phyloP scores from a whole-genome alignment of 53 echinoderm and acorn worm species.

The Hippasteria phrygiana region DNA sequence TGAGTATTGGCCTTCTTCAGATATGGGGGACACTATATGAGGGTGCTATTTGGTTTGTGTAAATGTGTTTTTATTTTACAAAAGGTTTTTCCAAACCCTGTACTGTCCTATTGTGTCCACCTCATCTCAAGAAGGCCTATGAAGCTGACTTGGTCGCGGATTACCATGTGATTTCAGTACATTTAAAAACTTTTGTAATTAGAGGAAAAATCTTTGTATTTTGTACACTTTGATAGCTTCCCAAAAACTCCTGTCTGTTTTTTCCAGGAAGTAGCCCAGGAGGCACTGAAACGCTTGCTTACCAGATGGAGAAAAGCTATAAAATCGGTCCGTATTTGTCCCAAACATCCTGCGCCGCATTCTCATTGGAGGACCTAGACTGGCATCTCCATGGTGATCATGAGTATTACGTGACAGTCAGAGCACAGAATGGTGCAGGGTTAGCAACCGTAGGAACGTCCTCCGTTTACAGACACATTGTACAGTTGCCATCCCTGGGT shows the following conservation, averaged over 20 bases:
- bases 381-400: slow-evolving; percentile 70
- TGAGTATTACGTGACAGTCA: slow-evolving; percentile 62
- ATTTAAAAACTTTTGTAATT: not conserved
- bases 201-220: not conserved
- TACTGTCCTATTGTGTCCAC: too few species aligned
- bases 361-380: slow-evolving; percentile 39
- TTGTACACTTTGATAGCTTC: too few species aligned
- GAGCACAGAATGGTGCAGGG: slow-evolving; percentile 64
- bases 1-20: too few species aligned
- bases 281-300: slow-evolving; percentile 47
- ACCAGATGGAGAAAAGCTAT: slow-evolving; percentile 1
- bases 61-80: too few species aligned
- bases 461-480: slow-evolving; percentile 20
- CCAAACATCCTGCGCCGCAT: slow-evolving; percentile 39
- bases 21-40: too few species aligned
- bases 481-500: slow-evolving; percentile 59
- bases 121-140: too few species aligned
- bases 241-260: too few species aligned
- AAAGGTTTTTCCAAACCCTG: too few species aligned
- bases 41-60: too few species aligned
- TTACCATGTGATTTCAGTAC: too few species aligned
- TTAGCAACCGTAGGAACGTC: slow-evolving; percentile 37
- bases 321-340: slow-evolving; percentile 15
- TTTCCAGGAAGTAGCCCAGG: slow-evolving; percentile 37
- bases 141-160: too few species aligned